A percentile compares a stretch with the other conserved stretches of the same genome.
These are phyloP conservation scores for Cheilosia variabilis DNA, from an alignment of 2,888 invertebrate species.

Conservation along the genomic window DNA sequence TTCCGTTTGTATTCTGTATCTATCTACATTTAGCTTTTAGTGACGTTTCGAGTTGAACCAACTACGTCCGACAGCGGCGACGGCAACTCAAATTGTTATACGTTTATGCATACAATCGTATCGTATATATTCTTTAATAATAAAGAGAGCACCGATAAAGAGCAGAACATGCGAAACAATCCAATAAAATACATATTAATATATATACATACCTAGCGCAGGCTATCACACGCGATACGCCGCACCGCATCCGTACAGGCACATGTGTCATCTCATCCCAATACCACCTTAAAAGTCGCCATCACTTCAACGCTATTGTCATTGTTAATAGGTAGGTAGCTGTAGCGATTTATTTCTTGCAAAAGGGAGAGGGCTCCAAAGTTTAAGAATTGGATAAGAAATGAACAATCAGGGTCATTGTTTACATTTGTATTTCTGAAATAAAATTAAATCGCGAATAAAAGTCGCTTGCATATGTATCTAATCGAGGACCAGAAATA, in stretches of 20 bases:
- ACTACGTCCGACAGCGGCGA: conserved; percentile 32
- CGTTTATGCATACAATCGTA: conserved; percentile 19
- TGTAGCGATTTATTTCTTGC: conserved; percentile 25
- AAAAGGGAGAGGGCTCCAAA: conserved; percentile 35
- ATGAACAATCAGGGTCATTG: neutral
- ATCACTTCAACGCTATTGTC: conserved; percentile 50
- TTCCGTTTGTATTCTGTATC: conserved; percentile 41
- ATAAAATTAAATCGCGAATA: neutral
- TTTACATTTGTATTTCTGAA: neutral
- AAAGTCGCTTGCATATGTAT: neutral
- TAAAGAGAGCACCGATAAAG: conserved; percentile 60
- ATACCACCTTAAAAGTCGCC: conserved; percentile 54
- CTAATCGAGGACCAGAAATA: neutral
- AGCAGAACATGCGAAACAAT: conserved; percentile 61
- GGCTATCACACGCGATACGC: neutral
- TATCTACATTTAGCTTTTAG: conserved; percentile 17
- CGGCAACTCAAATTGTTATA: conserved; percentile 24
- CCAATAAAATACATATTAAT: conserved; percentile 44
- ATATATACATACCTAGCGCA: conserved; percentile 20
- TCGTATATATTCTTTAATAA: conserved; percentile 11
- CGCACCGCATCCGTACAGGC: conserved; percentile 35
- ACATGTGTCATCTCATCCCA: conserved; percentile 45
- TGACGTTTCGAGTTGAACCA: conserved; percentile 36
- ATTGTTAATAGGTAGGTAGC: conserved; percentile 16
- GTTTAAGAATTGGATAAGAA: neutral